Percentiles rank a stretch among this genome's conserved stretches.
phyloP scores from a whole-genome alignment of 1,140 invertebrate genomes.

The Drosophila santomea region DNA sequence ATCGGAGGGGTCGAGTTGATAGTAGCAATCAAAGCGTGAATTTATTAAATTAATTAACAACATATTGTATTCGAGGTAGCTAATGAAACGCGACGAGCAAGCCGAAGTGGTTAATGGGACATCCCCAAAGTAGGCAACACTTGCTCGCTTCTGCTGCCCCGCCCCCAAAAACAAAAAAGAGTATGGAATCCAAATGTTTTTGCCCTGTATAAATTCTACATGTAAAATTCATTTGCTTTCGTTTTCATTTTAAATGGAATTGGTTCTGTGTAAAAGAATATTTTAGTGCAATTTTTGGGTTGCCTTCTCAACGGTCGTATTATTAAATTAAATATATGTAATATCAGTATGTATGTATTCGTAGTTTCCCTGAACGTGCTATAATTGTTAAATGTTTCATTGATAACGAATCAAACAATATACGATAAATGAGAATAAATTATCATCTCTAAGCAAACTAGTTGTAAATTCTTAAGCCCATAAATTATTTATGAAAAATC shows the following conservation, averaged over 20 bases:
- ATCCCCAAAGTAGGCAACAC: constrained; percentile 47
- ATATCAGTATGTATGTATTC: constrained; percentile 40
- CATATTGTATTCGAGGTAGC: constrained; percentile 68
- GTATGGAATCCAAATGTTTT: not conserved
- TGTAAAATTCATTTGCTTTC: constrained; percentile 10
- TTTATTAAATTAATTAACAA: constrained; percentile 78
- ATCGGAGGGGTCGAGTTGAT: constrained; percentile 13
- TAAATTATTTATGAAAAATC: constrained; percentile 78
- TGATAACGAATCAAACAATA: constrained; percentile 41
- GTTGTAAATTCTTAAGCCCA: constrained; percentile 74
- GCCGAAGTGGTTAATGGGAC: constrained; percentile 46
- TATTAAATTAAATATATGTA: not conserved
- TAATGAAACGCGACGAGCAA: constrained; percentile 61
- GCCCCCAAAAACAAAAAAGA: not conserved
- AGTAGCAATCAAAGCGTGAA: constrained; percentile 76
- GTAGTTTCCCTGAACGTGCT: constrained; percentile 71
- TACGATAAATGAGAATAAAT: constrained; percentile 46
- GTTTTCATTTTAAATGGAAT: constrained; percentile 44
- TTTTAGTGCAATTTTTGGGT: constrained; percentile 70
- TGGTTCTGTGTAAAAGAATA: constrained; percentile 36
- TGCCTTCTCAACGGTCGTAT: constrained; percentile 55
- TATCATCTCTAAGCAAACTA: constrained; percentile 73
- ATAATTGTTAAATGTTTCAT: constrained; percentile 77
- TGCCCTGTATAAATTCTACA: constrained; percentile 49
- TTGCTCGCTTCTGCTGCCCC: not conserved